Conservation (phyloP, 2,888 invertebrate genomes). For the Cryptocephalus primarius region DNA sequence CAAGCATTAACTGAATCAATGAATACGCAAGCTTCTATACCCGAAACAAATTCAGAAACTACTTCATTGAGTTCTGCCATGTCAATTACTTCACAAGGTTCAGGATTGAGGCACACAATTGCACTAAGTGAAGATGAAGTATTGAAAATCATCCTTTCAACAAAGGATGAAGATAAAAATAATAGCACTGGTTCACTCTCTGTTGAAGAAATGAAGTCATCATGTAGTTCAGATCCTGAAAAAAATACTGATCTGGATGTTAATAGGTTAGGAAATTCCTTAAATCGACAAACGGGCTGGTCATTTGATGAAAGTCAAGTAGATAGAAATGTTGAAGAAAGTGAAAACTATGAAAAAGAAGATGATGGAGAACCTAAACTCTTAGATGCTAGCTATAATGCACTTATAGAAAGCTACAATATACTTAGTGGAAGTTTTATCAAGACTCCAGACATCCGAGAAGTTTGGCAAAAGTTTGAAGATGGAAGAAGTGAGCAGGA, state of each 20-base stretch:
- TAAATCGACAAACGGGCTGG: conserved; percentile 53
- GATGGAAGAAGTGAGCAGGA: conserved; percentile 20
- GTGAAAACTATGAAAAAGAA: conserved; percentile 2
- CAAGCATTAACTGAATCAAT: conserved; percentile 33
- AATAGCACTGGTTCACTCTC: conserved; percentile 6
- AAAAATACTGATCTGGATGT: conserved; percentile 23
- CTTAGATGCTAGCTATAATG: conserved; percentile 45
- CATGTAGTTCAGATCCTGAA: conserved; percentile 15
- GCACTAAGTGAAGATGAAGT: conserved; percentile 61
- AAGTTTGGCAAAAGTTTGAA: conserved; percentile 45
- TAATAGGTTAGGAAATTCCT: conserved; percentile 48
- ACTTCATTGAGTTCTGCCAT: conserved; percentile 32
- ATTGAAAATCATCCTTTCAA: conserved; percentile 54
- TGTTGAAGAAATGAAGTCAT: conserved; percentile 11
- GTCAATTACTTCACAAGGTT: conserved; percentile 37
- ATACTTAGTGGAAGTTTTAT: conserved; percentile 36
- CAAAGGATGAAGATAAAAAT: conserved; percentile 24
- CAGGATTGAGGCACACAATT: conserved; percentile 41
- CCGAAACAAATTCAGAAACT: conserved; percentile 28
- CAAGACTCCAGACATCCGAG: conserved; percentile 47
- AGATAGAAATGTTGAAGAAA: conserved; percentile 2
- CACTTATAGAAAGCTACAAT: conserved; percentile 48
- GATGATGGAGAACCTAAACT: conserved; percentile 20
- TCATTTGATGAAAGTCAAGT: conserved; percentile 39
- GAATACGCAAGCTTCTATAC: conserved; percentile 6